Base-by-base conservation (phyloP, 2,113 vertebrate genomes). In the Halcyon senegalensis region DNA sequence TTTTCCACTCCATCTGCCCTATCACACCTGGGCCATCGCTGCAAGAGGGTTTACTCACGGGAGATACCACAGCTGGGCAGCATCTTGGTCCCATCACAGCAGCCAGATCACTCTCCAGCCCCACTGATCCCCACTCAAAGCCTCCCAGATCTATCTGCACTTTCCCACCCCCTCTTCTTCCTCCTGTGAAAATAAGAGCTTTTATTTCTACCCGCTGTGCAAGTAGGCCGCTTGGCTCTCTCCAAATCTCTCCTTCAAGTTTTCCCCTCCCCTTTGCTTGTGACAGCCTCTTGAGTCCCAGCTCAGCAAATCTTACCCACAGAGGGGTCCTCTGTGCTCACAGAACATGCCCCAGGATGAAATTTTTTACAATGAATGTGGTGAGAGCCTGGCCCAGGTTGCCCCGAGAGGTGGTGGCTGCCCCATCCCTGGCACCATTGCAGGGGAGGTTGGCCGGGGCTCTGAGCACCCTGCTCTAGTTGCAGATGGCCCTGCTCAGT, bases 161-260 rank as follows among this genome's bases (percentile, higher is more conserved):
- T 31, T 98, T 96, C 93, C 37, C 62, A 24, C 23, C 90, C 81
- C 93, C 62, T 83, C 95, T 93, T 97, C 67, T 67, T 96, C 33
- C 72, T 91, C 93, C 82, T 35, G 35, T 35, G 35, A 35, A 35
- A 35, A 35, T 35, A 35, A 35, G 35, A 35, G 35, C 35, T 35
- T 35, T 35, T 35, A 7, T 35, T 55, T 87, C 88, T 76, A 93
- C 69, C 79, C 2, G 30, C 56, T 51, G 4, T 51, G 58, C 73
- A 68, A 31, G n/a, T 68, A 69, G 86, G 75, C 84, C 91, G 94
- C 48, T 73, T 84, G 27, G 31, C 33, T 12, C 20, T 43, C 58
- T 81, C n/a, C 50, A 85, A 67, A 80, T 51, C 33, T 77, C 60
- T 84, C 13, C n/a, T 93, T 74, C 37, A 63, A 39, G 41, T 14